phyloP scores from a whole-genome alignment of 2,797 vertebrate genomes.

The Gambusia yucatana region DNA sequence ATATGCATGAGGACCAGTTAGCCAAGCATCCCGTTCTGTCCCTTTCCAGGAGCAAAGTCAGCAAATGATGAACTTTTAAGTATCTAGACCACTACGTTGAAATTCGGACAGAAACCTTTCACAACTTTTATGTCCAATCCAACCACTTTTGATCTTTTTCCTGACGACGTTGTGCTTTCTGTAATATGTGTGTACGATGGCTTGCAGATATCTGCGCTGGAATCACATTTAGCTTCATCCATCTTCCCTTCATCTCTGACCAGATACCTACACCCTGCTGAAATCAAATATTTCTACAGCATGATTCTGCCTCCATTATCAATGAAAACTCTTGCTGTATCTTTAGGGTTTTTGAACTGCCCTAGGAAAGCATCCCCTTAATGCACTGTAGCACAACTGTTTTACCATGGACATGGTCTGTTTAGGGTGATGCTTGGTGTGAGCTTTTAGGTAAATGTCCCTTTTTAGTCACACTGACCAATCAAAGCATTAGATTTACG shows the following conservation, averaged over 20 bases:
- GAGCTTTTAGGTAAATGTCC: background rate
- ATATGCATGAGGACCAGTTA: constrained; percentile 26
- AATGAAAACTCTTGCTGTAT: background rate
- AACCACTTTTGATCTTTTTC: background rate
- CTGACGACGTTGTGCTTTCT: background rate
- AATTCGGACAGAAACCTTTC: background rate
- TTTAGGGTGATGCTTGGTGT: background rate
- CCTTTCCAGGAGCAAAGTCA: background rate
- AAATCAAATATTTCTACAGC: background rate
- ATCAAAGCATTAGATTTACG: background rate
- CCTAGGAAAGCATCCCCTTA: background rate
- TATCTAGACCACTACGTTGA: background rate
- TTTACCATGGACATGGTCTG: background rate
- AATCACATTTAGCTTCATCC: background rate
- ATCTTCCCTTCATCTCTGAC: background rate
- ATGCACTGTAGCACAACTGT: background rate
- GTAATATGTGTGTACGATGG: background rate
- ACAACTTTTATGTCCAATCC: background rate
- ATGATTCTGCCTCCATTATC: background rate
- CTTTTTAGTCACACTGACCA: background rate
- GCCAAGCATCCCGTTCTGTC: background rate
- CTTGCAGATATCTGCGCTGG: background rate
- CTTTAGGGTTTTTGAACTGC: background rate
- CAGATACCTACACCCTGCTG: background rate
- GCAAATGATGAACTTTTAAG: background rate